These are phyloP conservation scores for Pseudochirops cupreus DNA, from an alignment of 2,797 vertebrate genomes.

Conservation along the genomic window DNA sequence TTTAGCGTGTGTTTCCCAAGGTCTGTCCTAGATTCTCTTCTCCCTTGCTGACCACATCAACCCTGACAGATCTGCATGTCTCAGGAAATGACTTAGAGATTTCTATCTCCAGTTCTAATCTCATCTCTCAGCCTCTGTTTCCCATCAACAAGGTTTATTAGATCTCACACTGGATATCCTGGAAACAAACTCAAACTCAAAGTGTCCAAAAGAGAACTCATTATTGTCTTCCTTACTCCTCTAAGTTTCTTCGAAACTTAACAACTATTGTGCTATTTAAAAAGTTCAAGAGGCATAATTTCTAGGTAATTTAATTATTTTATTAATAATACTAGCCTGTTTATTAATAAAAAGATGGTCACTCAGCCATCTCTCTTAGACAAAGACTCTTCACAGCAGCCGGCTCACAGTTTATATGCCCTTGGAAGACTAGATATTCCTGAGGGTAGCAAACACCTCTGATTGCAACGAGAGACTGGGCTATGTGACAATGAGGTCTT, in stretches of 20 bases:
- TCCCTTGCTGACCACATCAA: background rate
- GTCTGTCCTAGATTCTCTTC: background rate
- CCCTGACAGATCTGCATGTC: background rate
- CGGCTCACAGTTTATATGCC: too few species aligned
- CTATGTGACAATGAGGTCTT: too few species aligned
- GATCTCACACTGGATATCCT: background rate
- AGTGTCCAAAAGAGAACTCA: background rate
- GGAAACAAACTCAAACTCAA: background rate
- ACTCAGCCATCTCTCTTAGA: too few species aligned
- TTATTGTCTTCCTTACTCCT: background rate
- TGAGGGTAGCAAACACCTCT: too few species aligned
- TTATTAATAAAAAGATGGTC: too few species aligned
- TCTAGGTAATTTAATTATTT: background rate
- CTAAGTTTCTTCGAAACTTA: background rate
- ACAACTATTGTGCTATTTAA: background rate
- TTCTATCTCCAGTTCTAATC: background rate
- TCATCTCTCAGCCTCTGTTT: background rate
- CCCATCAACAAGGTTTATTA: background rate
- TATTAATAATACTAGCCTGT: background rate
- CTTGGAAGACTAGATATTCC: too few species aligned
- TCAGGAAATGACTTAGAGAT: background rate
- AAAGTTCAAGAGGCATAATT: background rate
- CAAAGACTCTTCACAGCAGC: too few species aligned
- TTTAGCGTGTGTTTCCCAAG: background rate
- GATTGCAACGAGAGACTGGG: too few species aligned